Percentiles rank a stretch among this genome's conserved stretches.
Evolutionary conservation across 2,797 vertebrate species (phyloP).

Genomic region (Sternotherus odoratus): DNA sequence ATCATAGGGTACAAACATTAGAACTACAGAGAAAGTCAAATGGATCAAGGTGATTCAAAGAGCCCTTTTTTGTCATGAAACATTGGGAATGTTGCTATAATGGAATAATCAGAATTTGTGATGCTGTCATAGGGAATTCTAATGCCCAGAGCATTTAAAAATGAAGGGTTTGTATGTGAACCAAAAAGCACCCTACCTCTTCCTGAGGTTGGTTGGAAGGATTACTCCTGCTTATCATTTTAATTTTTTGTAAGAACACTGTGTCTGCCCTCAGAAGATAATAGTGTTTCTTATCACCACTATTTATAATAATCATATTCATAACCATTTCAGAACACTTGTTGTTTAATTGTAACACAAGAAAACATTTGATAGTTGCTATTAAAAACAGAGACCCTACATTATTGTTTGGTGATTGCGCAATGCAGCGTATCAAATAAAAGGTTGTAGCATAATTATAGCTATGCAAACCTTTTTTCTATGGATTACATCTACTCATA

Average conservation of each 20-base stretch:
- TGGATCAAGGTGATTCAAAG: neutral
- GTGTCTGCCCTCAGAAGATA: neutral
- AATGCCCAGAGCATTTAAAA: neutral
- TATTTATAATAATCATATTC: slow-evolving; percentile 2
- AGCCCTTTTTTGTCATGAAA: neutral
- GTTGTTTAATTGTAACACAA: slow-evolving; percentile 27
- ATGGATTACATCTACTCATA: neutral
- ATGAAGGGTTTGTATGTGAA: neutral
- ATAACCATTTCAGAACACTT: neutral
- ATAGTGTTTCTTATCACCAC: neutral
- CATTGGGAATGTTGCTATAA: neutral
- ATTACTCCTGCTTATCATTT: neutral
- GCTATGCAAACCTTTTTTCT: neutral
- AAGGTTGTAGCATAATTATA: slow-evolving; percentile 44
- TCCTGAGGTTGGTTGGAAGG: neutral
- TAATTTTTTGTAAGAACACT: neutral
- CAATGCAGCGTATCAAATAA: neutral
- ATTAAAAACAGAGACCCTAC: neutral
- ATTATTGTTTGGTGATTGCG: neutral
- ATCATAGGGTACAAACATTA: neutral
- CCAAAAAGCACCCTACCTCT: neutral
- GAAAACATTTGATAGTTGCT: slow-evolving; percentile 1
- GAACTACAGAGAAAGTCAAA: neutral
- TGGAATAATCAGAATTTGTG: neutral
- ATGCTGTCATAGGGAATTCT: neutral